Percentiles rank a stretch among this genome's conserved stretches.
phyloP scores from a whole-genome alignment of 2,797 vertebrate genomes.

The Darevskia nairensis region DNA sequence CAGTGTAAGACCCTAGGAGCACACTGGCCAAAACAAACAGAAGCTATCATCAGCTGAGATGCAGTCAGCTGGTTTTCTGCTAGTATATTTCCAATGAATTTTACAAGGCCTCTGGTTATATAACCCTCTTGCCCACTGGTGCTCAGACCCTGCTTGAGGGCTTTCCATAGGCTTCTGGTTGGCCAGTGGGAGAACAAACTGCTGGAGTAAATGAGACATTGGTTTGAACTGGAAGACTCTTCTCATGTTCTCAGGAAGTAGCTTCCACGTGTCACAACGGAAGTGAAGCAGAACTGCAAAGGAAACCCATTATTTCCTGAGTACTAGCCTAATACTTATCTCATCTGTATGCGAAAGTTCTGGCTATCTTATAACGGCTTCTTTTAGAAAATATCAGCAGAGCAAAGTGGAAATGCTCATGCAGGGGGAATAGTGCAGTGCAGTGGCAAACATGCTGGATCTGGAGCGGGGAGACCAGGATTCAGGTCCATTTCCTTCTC shows the following conservation, averaged over 20 bases:
- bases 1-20: no score
- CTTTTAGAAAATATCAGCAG: neutral
- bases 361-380: neutral
- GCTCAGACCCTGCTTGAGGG: no score
- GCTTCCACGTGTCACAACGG: neutral
- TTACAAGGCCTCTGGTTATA: no score
- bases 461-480: no score
- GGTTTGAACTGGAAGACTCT: neutral
- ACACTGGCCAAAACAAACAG: no score
- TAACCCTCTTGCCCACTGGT: no score
- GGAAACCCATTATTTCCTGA: neutral
- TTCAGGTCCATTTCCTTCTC: neutral
- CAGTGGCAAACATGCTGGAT: neutral
- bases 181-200: no score
- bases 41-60: no score
- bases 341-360: neutral
- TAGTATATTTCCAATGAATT: no score
- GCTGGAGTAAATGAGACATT: neutral
- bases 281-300: neutral
- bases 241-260: neutral
- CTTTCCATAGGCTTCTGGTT: no score
- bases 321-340: neutral
- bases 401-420: neutral
- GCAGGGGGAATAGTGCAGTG: neutral
- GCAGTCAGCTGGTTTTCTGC: no score